A percentile compares a stretch with the other conserved stretches of the same genome.
Evolutionary conservation across 1,140 invertebrate species (phyloP).

Genomic region (Brachionus angularis): DNA sequence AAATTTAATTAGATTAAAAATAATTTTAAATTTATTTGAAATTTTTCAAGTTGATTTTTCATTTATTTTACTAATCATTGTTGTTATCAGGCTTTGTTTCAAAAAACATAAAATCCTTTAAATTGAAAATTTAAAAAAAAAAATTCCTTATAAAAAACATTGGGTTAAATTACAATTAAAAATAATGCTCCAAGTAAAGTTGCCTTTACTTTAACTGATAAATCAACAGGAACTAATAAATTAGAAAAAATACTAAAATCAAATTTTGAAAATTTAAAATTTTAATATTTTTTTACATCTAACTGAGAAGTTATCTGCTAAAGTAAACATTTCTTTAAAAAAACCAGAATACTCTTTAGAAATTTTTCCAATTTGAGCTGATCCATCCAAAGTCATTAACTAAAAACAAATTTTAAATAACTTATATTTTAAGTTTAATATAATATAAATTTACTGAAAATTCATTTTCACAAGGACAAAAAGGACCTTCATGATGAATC

Average conservation of each 20-base stretch:
- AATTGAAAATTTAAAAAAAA: neutral
- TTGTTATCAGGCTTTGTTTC: neutral
- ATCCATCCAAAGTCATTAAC: constrained; percentile 19
- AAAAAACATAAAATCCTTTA: constrained; percentile 42
- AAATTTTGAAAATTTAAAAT: neutral
- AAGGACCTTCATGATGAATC: too few relatives aligned
- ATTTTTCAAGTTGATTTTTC: neutral
- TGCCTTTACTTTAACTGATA: constrained; percentile 41
- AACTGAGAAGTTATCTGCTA: constrained; percentile 4
- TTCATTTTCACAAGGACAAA: constrained; percentile 41
- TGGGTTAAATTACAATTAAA: constrained; percentile 36
- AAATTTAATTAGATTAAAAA: neutral
- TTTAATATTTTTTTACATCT: too few relatives aligned
- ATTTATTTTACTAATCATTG: neutral
- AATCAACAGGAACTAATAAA: constrained; percentile 49
- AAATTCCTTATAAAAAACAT: neutral
- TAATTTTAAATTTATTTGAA: neutral
- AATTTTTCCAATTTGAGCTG: neutral
- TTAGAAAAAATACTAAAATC: constrained; percentile 9
- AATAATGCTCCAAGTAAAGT: constrained; percentile 43
- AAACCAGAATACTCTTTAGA: constrained; percentile 35
- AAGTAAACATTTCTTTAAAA: constrained; percentile 19
- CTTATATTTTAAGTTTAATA: neutral
- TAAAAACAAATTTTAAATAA: neutral
- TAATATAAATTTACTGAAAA: neutral